Evolutionary conservation across 2,113 vertebrate genomes (phyloP).

Genomic region (Heterochromis multidens): DNA sequence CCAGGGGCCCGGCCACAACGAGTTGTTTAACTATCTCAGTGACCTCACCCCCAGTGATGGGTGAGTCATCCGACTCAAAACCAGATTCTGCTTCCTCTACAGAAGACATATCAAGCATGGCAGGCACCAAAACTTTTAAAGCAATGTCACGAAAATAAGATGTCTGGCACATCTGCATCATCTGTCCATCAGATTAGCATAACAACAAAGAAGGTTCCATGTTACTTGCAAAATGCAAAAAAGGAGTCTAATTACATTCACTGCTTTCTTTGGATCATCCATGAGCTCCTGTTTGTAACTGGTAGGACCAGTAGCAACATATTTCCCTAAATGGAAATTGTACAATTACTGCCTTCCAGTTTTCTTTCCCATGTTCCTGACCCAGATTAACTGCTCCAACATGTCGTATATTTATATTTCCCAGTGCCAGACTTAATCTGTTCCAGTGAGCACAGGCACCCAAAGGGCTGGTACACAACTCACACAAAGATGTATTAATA

Average conservation of each 20-base stretch:
- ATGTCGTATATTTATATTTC: neutral
- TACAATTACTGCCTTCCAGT: conserved; percentile 12
- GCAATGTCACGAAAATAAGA: neutral
- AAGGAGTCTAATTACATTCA: neutral
- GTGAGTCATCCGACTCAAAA: neutral
- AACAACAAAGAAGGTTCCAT: neutral
- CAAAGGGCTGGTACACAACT: conserved; percentile 6
- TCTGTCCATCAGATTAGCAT: neutral
- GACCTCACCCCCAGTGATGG: neutral
- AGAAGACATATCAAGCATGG: neutral
- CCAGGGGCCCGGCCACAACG: neutral
- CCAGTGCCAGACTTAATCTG: conserved; percentile 20
- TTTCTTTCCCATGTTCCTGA: conserved; percentile 25
- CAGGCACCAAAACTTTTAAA: neutral
- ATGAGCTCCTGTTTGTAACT: neutral
- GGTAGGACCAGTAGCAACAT: neutral
- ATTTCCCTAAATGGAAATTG: neutral
- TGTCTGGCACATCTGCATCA: neutral
- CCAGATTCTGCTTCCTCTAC: neutral
- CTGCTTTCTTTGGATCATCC: neutral
- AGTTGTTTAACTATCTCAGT: neutral
- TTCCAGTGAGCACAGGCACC: conserved; percentile 15
- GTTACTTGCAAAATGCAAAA: neutral
- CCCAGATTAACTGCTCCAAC: conserved; percentile 16
- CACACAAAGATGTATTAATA: neutral